Percentiles rank a stretch among this genome's conserved stretches.
Evolutionary conservation across 2,113 vertebrate species (phyloP).

Genomic region (Pluvianellus socialis): DNA sequence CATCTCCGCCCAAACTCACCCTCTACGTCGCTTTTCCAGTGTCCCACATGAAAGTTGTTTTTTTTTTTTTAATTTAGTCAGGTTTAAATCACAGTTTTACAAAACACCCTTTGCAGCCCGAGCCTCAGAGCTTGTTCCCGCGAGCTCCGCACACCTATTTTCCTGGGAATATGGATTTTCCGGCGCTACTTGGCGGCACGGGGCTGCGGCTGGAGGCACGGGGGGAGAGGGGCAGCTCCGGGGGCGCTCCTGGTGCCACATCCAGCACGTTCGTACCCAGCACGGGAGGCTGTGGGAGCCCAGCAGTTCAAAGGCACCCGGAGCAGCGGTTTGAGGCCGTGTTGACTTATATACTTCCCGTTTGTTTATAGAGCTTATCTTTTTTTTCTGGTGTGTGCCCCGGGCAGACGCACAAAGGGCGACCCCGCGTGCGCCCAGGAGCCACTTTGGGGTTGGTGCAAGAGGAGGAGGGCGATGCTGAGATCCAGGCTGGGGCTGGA

Average conservation of each 20-base stretch:
- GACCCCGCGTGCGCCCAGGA: neutral
- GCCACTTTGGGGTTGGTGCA: accelerated
- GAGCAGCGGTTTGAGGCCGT: neutral
- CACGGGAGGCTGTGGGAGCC: accelerated
- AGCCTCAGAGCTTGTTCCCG: accelerated
- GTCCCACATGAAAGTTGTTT: accelerated
- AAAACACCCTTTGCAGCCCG: neutral
- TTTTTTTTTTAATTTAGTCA: accelerated
- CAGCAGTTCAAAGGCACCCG: neutral
- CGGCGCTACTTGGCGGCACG: accelerated
- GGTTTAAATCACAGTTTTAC: neutral
- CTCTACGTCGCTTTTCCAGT: accelerated
- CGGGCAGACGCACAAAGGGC: neutral
- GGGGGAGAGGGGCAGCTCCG: accelerated
- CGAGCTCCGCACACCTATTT: accelerated
- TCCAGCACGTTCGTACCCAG: neutral
- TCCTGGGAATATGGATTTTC: neutral
- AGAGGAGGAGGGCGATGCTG: neutral
- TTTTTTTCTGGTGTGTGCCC: neutral
- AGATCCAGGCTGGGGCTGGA: accelerated
- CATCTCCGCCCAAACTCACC: neutral
- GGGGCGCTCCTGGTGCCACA: neutral
- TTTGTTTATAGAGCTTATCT: neutral
- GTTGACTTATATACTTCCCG: accelerated
- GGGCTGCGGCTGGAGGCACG: neutral